A percentile compares a stretch with the other conserved stretches of the same genome.
phyloP scores from a whole-genome alignment of 2,888 invertebrate genomes.

The Caenorhabditis imperialis region DNA sequence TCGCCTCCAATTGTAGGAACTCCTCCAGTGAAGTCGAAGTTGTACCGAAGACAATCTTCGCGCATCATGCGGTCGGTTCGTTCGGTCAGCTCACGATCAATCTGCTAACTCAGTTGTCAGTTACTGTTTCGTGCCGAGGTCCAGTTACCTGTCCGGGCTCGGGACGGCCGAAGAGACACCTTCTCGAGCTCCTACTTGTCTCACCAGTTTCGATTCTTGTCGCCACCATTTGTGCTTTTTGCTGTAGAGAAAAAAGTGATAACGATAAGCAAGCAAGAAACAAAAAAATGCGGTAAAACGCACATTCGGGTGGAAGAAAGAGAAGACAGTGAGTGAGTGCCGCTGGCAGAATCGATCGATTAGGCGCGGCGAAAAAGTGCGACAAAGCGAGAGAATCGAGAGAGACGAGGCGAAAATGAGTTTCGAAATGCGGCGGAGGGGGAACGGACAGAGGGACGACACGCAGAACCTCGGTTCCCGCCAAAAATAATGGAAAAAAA shows the following conservation, averaged over 20 bases:
- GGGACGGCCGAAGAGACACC: conserved; percentile 50
- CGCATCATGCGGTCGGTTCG: conserved; percentile 14
- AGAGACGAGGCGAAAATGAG: conserved; percentile 28
- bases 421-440: conserved; percentile 20
- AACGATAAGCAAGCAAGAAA: conserved; percentile 24
- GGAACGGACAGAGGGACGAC: neutral
- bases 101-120: conserved; percentile 1
- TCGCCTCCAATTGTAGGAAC: conserved; percentile 23
- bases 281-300: conserved; percentile 38
- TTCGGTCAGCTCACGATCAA: conserved; percentile 6
- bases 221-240: conserved; percentile 17
- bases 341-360: conserved; percentile 42
- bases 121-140: neutral
- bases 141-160: conserved; percentile 30
- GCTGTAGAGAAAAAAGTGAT: conserved; percentile 11
- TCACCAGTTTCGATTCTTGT: conserved; percentile 13
- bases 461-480: neutral
- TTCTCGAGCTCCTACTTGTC: conserved; percentile 26
- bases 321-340: conserved; percentile 26
- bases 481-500: neutral
- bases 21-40: conserved; percentile 41
- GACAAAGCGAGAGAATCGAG: conserved; percentile 29
- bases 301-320: conserved; percentile 29
- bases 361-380: conserved; percentile 16
- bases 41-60: conserved; percentile 23